Evolutionary conservation across 2,797 vertebrate species (phyloP).

Genomic region (Monodelphis domestica): DNA sequence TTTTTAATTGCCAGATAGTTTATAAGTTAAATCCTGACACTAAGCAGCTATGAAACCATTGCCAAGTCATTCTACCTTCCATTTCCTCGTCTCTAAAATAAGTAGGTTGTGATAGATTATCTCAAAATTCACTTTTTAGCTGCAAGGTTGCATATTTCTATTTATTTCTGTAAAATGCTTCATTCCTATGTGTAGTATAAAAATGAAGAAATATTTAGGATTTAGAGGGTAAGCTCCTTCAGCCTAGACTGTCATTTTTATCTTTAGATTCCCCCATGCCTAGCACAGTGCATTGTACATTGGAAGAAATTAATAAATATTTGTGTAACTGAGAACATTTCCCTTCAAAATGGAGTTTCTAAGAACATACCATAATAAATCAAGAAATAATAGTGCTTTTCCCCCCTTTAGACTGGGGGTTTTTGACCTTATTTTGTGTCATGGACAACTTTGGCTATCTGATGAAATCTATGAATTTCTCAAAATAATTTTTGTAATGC

Average conservation of each 20-base stretch:
- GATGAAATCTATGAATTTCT: not conserved
- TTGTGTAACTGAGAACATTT: not conserved
- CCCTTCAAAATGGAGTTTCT: not conserved
- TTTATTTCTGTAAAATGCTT: not conserved
- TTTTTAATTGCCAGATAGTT: not conserved
- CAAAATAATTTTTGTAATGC: not conserved
- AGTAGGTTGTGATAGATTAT: not conserved
- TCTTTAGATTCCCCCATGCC: not conserved
- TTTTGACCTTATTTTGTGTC: not conserved
- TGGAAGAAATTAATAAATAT: not conserved
- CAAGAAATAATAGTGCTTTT: not conserved
- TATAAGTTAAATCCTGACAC: not conserved
- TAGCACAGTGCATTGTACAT: not conserved
- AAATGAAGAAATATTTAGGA: not conserved
- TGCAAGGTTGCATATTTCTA: not conserved
- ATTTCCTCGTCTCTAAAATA: not conserved
- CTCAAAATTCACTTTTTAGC: not conserved
- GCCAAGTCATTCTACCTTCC: not conserved
- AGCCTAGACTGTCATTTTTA: not conserved
- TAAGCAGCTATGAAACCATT: not conserved
- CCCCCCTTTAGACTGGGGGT: not conserved
- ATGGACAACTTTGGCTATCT: not conserved
- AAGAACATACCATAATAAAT: not conserved
- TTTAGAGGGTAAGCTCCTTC: not conserved
- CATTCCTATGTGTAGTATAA: not conserved